Conservation (phyloP, 2,113 vertebrate species). For the Spilogale gracilis region DNA sequence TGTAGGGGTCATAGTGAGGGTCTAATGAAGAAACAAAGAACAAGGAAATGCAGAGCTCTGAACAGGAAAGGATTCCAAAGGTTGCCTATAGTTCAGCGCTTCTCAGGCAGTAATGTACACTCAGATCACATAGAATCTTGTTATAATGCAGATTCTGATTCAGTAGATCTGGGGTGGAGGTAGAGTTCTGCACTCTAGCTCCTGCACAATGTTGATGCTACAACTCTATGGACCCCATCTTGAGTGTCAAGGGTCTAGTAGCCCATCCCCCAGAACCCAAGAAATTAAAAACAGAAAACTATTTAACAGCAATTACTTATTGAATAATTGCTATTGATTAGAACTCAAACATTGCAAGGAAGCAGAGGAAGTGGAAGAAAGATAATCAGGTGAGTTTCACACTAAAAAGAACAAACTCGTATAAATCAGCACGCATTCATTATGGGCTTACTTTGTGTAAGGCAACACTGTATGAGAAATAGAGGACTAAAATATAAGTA, state of each 20-base stretch:
- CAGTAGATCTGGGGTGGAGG: neutral
- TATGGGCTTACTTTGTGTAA: neutral
- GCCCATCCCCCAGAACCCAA: neutral
- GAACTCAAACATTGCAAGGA: neutral
- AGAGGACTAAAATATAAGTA: neutral
- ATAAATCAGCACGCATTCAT: neutral
- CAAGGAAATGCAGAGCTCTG: neutral
- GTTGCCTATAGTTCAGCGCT: neutral
- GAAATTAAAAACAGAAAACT: neutral
- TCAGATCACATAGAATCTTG: neutral
- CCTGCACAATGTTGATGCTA: neutral
- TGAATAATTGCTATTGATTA: neutral
- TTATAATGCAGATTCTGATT: neutral
- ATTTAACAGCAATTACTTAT: neutral
- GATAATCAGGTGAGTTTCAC: neutral
- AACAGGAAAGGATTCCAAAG: constrained; percentile 8
- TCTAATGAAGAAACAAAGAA: neutral
- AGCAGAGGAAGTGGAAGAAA: neutral
- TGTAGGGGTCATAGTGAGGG: neutral
- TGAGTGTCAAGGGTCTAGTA: neutral
- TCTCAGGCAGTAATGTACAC: neutral
- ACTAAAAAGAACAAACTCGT: neutral
- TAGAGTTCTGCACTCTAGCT: neutral
- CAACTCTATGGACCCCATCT: neutral
- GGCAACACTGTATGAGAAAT: neutral